Evolutionary conservation across 2,888 invertebrate genomes (phyloP).

Genomic region (Odontocolon sp.): DNA sequence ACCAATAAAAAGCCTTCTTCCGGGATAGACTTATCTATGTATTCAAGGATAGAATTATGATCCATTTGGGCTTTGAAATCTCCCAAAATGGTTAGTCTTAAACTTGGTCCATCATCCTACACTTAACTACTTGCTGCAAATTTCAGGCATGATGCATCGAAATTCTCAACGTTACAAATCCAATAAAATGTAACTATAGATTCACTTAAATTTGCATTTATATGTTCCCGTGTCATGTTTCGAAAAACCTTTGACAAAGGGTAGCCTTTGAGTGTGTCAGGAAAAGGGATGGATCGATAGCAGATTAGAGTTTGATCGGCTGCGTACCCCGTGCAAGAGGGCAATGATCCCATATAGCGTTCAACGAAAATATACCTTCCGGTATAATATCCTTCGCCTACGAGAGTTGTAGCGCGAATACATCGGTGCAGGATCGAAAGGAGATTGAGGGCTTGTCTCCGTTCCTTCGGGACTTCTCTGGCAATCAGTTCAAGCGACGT

Average conservation of each 20-base stretch:
- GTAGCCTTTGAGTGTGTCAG: not conserved
- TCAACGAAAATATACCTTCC: not conserved
- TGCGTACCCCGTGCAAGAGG: not conserved
- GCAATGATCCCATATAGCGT: not conserved
- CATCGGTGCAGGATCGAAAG: not conserved
- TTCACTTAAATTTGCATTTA: too few relatives aligned
- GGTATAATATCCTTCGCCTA: slow-evolving; percentile 1
- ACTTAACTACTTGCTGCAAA: too few relatives aligned
- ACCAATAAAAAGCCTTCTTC: too few relatives aligned
- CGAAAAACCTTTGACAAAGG: not conserved
- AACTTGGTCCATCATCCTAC: too few relatives aligned
- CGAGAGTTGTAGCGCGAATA: not conserved
- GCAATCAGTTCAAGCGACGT: slow-evolving; percentile 27
- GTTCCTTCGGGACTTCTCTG: slow-evolving; percentile 20
- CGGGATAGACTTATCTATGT: too few relatives aligned
- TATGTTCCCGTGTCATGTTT: not conserved
- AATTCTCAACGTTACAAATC: not conserved
- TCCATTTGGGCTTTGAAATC: too few relatives aligned
- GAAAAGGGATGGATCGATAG: not conserved
- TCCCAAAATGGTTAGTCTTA: too few relatives aligned
- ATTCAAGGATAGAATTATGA: too few relatives aligned
- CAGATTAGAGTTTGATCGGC: not conserved
- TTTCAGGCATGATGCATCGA: not conserved
- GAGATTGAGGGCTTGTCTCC: slow-evolving; percentile 18
- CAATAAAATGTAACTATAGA: not conserved